These are phyloP conservation scores for Cenopis cana DNA, from an alignment of 2,888 invertebrate genomes.

Conservation along the genomic window DNA sequence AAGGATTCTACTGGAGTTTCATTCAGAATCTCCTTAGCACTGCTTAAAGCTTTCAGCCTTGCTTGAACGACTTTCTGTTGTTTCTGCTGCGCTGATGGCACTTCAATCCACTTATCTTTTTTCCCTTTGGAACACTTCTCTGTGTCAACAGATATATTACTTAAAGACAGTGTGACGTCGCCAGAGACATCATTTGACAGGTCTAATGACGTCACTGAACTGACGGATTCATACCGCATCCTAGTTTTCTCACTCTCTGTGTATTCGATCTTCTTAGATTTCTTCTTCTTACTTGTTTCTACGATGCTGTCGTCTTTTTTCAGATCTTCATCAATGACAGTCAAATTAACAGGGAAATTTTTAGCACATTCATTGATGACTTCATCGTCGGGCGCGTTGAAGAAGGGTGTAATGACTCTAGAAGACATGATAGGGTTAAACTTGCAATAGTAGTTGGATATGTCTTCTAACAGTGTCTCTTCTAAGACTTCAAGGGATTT, in stretches of 20 bases:
- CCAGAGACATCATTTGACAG: slow-evolving; percentile 70
- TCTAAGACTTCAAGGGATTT: slow-evolving; percentile 87
- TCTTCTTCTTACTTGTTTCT: slow-evolving; percentile 72
- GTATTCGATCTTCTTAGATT: slow-evolving; percentile 74
- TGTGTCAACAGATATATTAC: slow-evolving; percentile 64
- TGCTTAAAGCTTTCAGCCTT: slow-evolving; percentile 74
- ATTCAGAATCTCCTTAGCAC: slow-evolving; percentile 72
- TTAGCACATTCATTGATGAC: slow-evolving; percentile 73
- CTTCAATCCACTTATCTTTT: slow-evolving; percentile 79
- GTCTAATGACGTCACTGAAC: slow-evolving; percentile 75
- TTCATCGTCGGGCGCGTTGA: slow-evolving; percentile 86
- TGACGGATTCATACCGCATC: slow-evolving; percentile 74
- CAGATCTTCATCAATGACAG: slow-evolving; percentile 80
- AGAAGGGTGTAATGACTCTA: slow-evolving; percentile 89
- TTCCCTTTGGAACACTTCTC: slow-evolving; percentile 63
- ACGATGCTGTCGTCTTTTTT: slow-evolving; percentile 73
- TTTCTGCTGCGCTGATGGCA: slow-evolving; percentile 73
- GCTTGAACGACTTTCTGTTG: slow-evolving; percentile 81
- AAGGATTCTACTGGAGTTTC: slow-evolving; percentile 70
- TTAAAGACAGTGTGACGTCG: slow-evolving; percentile 74
- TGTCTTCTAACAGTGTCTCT: slow-evolving; percentile 85
- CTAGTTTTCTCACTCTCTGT: slow-evolving; percentile 76
- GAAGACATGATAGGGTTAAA: slow-evolving; percentile 86
- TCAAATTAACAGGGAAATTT: slow-evolving; percentile 74
- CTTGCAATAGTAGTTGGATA: slow-evolving; percentile 88